Evolutionary conservation across 1,140 invertebrate genomes (phyloP).

Genomic region (Caenorhabditis elegans): WBcel235 BX284603.4:6591501-6592000

Average conservation of each 20-base stretch:
- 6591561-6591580: no score
- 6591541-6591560: no score
- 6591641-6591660: no score
- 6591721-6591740: constrained; percentile 39
- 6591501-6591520: no score
- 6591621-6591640: no score
- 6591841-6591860: neutral
- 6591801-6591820: neutral
- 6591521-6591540: no score
- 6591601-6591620: no score
- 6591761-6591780: neutral
- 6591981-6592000: neutral
- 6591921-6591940: neutral
- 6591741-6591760: constrained; percentile 44
- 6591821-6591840: neutral
- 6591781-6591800: neutral
- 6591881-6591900: neutral
- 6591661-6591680: neutral
- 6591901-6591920: neutral
- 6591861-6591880: no score
- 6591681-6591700: neutral
- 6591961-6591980: constrained; percentile 39
- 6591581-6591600: no score
- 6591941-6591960: neutral
- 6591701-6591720: constrained; percentile 32